Base-by-base conservation (phyloP, 2,888 invertebrate genomes). In the Crossocerus cetratus region DNA sequence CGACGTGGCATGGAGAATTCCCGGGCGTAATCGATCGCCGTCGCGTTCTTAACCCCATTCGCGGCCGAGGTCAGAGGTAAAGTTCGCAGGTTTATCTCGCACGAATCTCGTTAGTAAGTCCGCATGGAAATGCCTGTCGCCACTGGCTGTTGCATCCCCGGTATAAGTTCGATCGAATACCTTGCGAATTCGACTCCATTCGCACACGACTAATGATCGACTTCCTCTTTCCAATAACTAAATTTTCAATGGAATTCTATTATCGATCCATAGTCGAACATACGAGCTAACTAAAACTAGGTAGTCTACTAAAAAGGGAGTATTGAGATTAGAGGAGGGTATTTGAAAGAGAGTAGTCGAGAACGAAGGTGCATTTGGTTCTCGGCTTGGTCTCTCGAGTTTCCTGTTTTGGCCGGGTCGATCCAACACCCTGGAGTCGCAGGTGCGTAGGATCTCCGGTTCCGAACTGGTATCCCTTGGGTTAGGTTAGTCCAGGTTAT, bases 51-150 rank as follows among this genome's bases (percentile, higher is more conserved):
- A 69, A 72, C 77, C 72, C 60, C 61, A 57, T 72, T 80, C 75
- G 71, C 57, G 77, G 67, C 67, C 69, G 67, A 75, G 74, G 80
- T 79, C 79, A 49, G 54, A 67, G 69, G 65, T 57, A 58, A 79
- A 70, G 65, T 72, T 79, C 71, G 32, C 74, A 77, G 78, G 81
- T 83, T 79, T 83, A 83, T 82, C 79, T 78, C 72, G 68, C 65
- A 63, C 72, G 72, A 76, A 78, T 78, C 83, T 83, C 76, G 77
- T 81, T 78, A 78, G 76, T 70, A 73, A 77, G 76, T 78, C 3
- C 16, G 49, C 49, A 82, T 78, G 83, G 80, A 82, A 80, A 81
- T 78, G 77, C 81, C 78, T 74, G 75, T 60, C 66, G 76, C 70
- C 77, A 11, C 32, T 32, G 32, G 73, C 72, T 72, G 73, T 74